These are phyloP conservation scores for Ceuthmochares aereus DNA, from an alignment of 2,113 vertebrate genomes.

Conservation along the genomic window DNA sequence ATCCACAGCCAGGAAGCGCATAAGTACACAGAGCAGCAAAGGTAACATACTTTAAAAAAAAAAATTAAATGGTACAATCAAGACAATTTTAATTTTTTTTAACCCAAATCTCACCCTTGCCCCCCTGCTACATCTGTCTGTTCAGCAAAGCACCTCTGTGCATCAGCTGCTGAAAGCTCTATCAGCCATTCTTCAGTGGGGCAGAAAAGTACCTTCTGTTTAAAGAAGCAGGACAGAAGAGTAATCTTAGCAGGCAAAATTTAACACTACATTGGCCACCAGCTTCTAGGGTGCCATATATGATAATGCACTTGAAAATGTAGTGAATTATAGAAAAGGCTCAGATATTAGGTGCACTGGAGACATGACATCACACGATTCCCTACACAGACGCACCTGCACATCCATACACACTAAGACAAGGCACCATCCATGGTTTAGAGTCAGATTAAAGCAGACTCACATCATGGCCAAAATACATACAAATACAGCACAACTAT, in stretches of 20 bases:
- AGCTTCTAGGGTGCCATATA: background rate
- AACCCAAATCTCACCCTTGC: background rate
- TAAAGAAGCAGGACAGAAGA: background rate
- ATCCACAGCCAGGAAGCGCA: background rate
- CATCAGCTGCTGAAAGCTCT: background rate
- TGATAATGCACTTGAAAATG: background rate
- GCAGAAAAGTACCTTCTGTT: conserved; percentile 44
- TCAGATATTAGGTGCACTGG: background rate
- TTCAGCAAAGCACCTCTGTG: background rate
- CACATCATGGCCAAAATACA: background rate
- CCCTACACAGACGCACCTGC: rapidly evolving
- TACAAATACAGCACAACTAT: background rate
- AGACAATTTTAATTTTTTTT: background rate
- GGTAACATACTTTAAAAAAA: background rate
- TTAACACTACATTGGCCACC: background rate
- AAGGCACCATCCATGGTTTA: background rate
- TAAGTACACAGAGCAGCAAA: background rate
- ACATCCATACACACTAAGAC: background rate
- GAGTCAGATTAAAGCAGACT: background rate
- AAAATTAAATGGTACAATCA: background rate
- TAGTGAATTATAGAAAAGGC: background rate
- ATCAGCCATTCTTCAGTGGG: conserved; percentile 25
- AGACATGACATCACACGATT: background rate
- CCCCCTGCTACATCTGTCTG: background rate
- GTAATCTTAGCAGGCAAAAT: background rate